Percentiles rank a stretch among this genome's conserved stretches.
phyloP scores from a whole-genome alignment of 2,888 invertebrate genomes.

The Sarcophaga variegata region DNA sequence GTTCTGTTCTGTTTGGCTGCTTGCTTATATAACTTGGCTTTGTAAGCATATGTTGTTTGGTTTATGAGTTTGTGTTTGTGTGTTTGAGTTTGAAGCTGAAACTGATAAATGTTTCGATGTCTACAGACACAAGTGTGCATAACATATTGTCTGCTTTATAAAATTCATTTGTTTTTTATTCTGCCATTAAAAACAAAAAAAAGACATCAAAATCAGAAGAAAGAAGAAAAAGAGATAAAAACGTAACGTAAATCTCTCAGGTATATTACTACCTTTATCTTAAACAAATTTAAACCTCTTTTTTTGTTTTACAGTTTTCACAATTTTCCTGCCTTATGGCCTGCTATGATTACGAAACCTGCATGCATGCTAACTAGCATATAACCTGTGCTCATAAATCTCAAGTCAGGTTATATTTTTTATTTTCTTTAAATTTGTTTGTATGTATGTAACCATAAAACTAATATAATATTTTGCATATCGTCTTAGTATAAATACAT shows the following conservation, averaged over 20 bases:
- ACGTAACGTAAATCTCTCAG: conserved; percentile 25
- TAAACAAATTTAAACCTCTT: conserved; percentile 44
- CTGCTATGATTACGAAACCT: conserved; percentile 33
- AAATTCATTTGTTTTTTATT: conserved; percentile 28
- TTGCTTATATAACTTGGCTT: neutral
- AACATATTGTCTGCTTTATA: conserved; percentile 53
- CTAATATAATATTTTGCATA: conserved; percentile 53
- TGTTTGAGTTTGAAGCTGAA: conserved; percentile 10
- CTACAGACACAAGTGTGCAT: conserved; percentile 20
- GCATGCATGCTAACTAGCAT: too few relatives aligned
- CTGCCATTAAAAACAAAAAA: neutral
- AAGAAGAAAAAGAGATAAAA: neutral
- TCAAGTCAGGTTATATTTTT: conserved; percentile 42
- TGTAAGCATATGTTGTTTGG: neutral
- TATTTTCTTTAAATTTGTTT: conserved; percentile 31
- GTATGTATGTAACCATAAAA: conserved; percentile 51
- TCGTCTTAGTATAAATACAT: neutral
- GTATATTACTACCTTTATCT: conserved; percentile 55
- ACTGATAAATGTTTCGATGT: too few relatives aligned
- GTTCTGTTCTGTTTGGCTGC: too few relatives aligned
- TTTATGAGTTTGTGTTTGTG: conserved; percentile 36
- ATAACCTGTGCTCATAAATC: conserved; percentile 51
- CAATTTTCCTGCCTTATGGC: conserved; percentile 35
- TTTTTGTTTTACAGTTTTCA: neutral
- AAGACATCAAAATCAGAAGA: too few relatives aligned